Evolutionary conservation across 2,888 invertebrate genomes (phyloP), one percentile per base, ranked within the genome.

Genomic region (Lissocephala sabroskyi): DNA sequence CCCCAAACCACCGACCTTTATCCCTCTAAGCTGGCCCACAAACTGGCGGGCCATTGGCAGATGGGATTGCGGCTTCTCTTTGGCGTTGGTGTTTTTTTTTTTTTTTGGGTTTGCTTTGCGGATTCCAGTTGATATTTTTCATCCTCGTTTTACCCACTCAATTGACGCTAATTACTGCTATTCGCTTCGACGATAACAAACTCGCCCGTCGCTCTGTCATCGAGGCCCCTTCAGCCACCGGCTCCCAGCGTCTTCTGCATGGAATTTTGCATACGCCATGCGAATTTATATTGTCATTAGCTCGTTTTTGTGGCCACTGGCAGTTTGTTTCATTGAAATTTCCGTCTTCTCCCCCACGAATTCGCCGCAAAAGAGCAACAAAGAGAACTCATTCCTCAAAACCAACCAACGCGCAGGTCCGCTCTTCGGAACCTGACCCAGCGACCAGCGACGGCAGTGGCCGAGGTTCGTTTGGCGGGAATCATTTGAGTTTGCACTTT

Each of bases 121-220:
- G 57, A 73, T 62, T 63, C 54, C 30, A 13, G n/a, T 23, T 23
- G 3, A 23, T 23, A 5, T 23, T 23, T 23, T 23, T 23, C 7
- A 5, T 23, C 4, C 7, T 45, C 50, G 62, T 35, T 70, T 75
- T 75, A 75, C 62, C 62, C 62, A 75, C 73, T 75, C 73, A 75
- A 70, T 70, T 70, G 67, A 75, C 73, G 76, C 73, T 70, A 70
- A 70, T 70, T 70, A 70, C 73, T 71, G 71, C 64, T 65, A 64
- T 75, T 71, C 67, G 67, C 67, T 53, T 48, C 47, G 39, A 53
- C 55, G 64, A 75, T 62, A 68, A 61, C 50, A 40, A 3, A 6
- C 13, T 33, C 14, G 16, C 16, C 17, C 1, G 35, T 35, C 35
- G 14, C 2, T 35, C 4, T 33, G 7, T 14, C 33, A 13, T 32